Base-by-base conservation (phyloP, 1,140 invertebrate genomes). In the Saccostrea glomerata region DNA sequence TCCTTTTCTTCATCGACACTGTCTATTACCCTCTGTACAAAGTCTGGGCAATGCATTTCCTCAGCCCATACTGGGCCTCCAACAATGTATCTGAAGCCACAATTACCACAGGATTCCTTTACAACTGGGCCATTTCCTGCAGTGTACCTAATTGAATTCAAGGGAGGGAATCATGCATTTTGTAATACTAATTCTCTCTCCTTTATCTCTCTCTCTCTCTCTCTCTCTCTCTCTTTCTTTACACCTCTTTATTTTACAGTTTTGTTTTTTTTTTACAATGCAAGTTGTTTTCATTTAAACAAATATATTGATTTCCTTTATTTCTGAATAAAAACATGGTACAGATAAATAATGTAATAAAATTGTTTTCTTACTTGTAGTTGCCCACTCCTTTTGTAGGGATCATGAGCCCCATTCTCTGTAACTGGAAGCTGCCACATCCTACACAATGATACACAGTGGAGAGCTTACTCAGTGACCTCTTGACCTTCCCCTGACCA, bases 1-100 rank as follows among this genome's bases (percentile, higher is more conserved):
- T 70, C 91, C 89, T 90, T 89, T 63, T 93, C 92, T n/a, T 90
- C 86, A 17, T 93, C 88, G 0, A 96, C 90, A 55, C 92, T 91
- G 6, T 94, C 87, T 0, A 96, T 88, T 30, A 97, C 91, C 66
- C 95, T 94, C 4, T 94, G 85, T 0, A 99, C 96, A 95, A 99
- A 99, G 0, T 95, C 93, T 86, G 95, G 94, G 92, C 98, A 96
- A 94, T 99, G 98, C 56, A 99, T 96, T 15, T 97, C 97, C 15
- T 96, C 97, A 7, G 97, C 96, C 98, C 98, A 99, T 89, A 99
- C 97, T 0, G 99, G 99, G 23, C 99, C 99, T 60, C 98, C 98
- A 87, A 99, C 96, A 93, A 97, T 96, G 95, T 97, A 96, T 84
- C 95, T 95, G 89, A 97, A 96, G 2, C 96, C 96, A 94, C 98